A percentile compares a stretch with the other conserved stretches of the same genome.
phyloP scores from a whole-genome alignment of 37 sponge, comb jelly and placozoan species.

The Hormiphora californensis region DNA sequence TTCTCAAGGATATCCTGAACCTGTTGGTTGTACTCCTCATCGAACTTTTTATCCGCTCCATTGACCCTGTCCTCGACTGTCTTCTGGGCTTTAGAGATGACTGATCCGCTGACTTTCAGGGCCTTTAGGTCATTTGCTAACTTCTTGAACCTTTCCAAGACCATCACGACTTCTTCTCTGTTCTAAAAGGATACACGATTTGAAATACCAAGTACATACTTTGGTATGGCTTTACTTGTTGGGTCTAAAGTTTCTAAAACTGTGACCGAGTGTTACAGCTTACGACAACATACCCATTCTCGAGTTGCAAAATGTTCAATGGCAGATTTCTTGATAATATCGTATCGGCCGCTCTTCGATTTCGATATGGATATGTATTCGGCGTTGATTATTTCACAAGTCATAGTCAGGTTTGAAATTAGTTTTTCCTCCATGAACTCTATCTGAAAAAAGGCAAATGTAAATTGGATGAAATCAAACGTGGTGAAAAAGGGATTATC shows the following conservation, averaged over 20 bases:
- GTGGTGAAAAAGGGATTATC: not conserved
- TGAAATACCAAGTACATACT: too few relatives aligned
- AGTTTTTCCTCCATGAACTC: conserved; percentile 39
- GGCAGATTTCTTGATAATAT: not conserved
- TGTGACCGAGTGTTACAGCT: not conserved
- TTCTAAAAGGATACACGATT: not conserved
- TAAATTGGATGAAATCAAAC: not conserved
- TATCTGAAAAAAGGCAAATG: conserved; percentile 17
- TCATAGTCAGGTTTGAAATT: not conserved
- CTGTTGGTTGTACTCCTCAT: conserved; percentile 9
- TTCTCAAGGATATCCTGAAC: not conserved
- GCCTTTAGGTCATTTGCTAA: not conserved
- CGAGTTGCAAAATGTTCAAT: not conserved
- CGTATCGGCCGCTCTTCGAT: not conserved
- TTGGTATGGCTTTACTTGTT: too few relatives aligned
- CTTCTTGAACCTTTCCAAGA: not conserved
- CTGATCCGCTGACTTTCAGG: not conserved
- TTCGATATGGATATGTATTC: conserved; percentile 1
- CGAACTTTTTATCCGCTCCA: not conserved
- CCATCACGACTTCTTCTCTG: not conserved
- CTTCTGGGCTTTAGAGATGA: not conserved
- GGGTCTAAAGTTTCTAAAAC: too few relatives aligned
- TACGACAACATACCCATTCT: not conserved
- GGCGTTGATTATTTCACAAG: not conserved
- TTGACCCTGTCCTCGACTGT: not conserved